Base-by-base conservation (phyloP, 2,797 vertebrate species). In the Siniperca obscura region DNA sequence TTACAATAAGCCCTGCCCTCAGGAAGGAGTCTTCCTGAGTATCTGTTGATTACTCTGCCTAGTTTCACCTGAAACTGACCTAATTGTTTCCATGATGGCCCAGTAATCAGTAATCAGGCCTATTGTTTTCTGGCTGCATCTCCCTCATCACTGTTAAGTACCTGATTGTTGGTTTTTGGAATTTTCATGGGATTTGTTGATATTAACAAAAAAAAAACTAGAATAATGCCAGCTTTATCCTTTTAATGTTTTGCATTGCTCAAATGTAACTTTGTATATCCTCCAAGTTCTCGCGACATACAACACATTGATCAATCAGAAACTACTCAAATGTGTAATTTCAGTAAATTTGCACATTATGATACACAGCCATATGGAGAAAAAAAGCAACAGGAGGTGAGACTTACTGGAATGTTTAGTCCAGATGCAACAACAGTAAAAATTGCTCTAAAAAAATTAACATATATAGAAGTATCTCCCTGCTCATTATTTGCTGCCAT, bases 381-480 rank as follows among this genome's bases (percentile, higher is more conserved):
- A 48, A 25, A 17, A n/a, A 25, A 73, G 12, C 59, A 67, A 19
- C 70, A 60, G 42, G 71, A 27, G 36, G 38, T 44, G 42, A 46
- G 10, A 5, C 27, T 55, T 55, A 72, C 50, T 61, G 25, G 4
- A 40, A 38, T 50, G 6, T 57, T 61, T 25, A 8, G 17, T 79
- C 42, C 72, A 48, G 71, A 65, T 75, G 62, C 65, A 61, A 14
- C 4, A 50, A 17, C n/a, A 53, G 22, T 53, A 36, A 52, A 34
- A 76, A 76, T 27, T 48, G 14, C 34, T 11, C 12, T 13, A 25
- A 42, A 42, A 67, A 57, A 19, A 30, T 55, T 2, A 80, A 53
- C 27, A 21, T 16, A 13, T 3, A 48, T 61, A 25, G n/a, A 65
- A 53, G 16, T 48, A 30, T 53, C 14, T 22, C 17, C 19, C 48